Conservation (phyloP, 2,113 vertebrate genomes). For the Thermophis baileyi region DNA sequence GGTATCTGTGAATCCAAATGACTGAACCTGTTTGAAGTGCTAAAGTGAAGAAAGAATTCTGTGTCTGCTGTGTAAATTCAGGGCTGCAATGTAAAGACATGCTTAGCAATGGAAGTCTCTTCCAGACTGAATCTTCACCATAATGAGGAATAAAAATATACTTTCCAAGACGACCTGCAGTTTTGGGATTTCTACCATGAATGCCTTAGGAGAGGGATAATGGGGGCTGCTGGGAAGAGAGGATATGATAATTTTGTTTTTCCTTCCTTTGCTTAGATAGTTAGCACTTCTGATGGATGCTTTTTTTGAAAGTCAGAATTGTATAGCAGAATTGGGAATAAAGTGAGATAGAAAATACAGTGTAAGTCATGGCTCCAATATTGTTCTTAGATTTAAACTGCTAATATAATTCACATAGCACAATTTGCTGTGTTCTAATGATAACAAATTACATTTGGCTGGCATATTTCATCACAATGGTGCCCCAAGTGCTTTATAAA, state of each 20-base stretch:
- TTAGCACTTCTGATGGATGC: background rate
- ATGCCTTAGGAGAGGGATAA: background rate
- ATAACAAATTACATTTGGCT: background rate
- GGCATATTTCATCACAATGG: background rate
- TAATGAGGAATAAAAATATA: background rate
- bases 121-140: background rate
- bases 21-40: background rate
- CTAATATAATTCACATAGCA: background rate
- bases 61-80: background rate
- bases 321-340: background rate
- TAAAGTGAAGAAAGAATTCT: background rate
- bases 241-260: background rate
- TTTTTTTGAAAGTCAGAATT: background rate
- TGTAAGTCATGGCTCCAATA: background rate
- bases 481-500: background rate
- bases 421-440: background rate
- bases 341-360: background rate
- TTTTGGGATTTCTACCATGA: background rate
- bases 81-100: background rate
- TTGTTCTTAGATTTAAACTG: background rate
- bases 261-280: background rate
- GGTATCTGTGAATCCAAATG: background rate
- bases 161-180: background rate
- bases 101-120: background rate
- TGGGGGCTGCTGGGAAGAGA: background rate